Base-by-base conservation (phyloP, 2,113 vertebrate species). In the Salvator merianae region DNA sequence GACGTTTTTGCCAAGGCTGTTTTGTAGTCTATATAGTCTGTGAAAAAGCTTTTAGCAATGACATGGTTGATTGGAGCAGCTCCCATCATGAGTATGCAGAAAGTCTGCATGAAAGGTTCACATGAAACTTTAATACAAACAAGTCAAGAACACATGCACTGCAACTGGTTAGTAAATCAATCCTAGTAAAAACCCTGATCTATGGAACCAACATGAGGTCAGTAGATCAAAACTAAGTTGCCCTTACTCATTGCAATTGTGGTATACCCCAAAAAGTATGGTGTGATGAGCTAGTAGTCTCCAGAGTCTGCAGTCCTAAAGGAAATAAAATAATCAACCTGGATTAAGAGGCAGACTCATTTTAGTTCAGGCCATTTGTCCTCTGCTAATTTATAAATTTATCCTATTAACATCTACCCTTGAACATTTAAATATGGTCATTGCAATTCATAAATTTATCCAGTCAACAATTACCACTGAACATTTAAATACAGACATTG, bases 1-100 rank as follows among this genome's bases (percentile, higher is more conserved):
- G 89, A 62, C 80, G 83, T 68, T 77, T 92, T 90, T 88, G 73
- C 87, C 86, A 88, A 84, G 80, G 76, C 7, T 81, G 8, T 69
- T 91, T 74, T 85, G 85, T 88, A 84, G 82, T 81, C 68, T 43
- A 12, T 76, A 32, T 0, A 66, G 50, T 87, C 90, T 88, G 83
- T 90, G 92, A 87, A 93, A 92, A 94, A 79, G 86, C 91, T 93
- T 93, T 93, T 88, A 91, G 86, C 86, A 36, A 69, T 79, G 4
- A 28, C 26, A 2, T 47, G 86, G 87, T 87, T 75, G 4, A 80
- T 87, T 71, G 88, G 78, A 82, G 84, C 63, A 59, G 40, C 34
- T 47, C 8, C 36, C 81, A 47, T 59, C 79, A 55, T 14, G 68
- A 83, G 84, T 66, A 36, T 73, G 65, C 81, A 85, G 66, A 79